phyloP scores from a whole-genome alignment of 2,113 vertebrate genomes.

The Nansenia antarctica region DNA sequence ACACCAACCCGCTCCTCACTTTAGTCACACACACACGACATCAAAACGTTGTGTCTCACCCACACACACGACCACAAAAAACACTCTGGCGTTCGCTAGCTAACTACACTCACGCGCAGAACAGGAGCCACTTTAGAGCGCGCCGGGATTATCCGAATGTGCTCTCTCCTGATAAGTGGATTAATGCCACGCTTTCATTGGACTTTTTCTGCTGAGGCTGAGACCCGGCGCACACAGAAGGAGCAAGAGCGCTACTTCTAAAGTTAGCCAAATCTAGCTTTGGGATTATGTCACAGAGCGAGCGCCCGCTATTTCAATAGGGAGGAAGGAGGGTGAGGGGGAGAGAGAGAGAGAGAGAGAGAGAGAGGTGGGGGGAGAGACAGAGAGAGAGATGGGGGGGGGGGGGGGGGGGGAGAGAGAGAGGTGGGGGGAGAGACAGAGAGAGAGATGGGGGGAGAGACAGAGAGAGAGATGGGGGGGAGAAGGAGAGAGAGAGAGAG shows the following conservation, averaged over 20 bases:
- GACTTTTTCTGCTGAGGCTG: constrained; percentile 74
- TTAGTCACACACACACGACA: background rate
- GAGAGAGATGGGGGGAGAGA: too few relatives aligned
- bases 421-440: background rate
- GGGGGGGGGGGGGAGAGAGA: background rate
- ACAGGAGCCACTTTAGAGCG: constrained; percentile 68
- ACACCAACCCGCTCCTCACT: constrained; percentile 7
- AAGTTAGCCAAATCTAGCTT: constrained; percentile 77
- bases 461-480: background rate
- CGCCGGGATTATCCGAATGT: constrained; percentile 79
- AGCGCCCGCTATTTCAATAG: constrained; percentile 59
- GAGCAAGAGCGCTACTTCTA: constrained; percentile 74
- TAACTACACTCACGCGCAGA: constrained; percentile 61
- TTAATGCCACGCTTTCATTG: constrained; percentile 77
- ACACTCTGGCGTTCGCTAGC: constrained; percentile 45
- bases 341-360: background rate
- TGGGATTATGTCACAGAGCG: constrained; percentile 72
- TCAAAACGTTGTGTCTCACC: background rate
- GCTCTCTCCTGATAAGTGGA: constrained; percentile 80
- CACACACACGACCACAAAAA: constrained; percentile 3
- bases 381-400: background rate
- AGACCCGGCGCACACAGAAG: constrained; percentile 63
- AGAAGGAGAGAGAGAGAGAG: background rate
- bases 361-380: background rate
- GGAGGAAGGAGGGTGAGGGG: constrained; percentile 13